Evolutionary conservation across 1,140 invertebrate species (phyloP).

Genomic region (Euura saliciscinereae): DNA sequence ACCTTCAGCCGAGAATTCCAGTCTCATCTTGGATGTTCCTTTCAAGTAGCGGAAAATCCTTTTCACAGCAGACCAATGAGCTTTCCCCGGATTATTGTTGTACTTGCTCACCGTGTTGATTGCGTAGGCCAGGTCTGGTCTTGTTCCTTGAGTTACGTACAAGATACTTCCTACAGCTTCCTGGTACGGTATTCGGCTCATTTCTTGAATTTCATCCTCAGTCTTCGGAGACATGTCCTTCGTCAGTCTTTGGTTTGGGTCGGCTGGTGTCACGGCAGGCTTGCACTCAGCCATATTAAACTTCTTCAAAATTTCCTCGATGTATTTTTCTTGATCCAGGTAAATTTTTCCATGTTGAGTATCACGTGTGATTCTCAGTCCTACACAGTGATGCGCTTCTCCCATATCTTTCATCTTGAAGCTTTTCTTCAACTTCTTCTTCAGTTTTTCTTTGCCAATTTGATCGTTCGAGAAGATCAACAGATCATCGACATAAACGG

Average conservation of each 20-base stretch:
- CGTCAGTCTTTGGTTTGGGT: constrained; percentile 34
- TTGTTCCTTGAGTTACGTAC: constrained; percentile 39
- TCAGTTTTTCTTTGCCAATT: constrained; percentile 16
- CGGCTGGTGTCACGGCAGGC: constrained; percentile 39
- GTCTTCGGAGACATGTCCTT: constrained; percentile 25
- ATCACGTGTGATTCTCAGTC: constrained; percentile 28
- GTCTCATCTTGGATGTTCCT: constrained; percentile 20
- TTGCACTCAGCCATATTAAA: constrained; percentile 50
- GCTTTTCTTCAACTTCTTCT: constrained; percentile 21
- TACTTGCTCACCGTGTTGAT: constrained; percentile 24
- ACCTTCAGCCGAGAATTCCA: constrained; percentile 19
- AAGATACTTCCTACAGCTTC: constrained; percentile 40
- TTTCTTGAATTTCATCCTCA: constrained; percentile 18
- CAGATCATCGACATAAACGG: constrained; percentile 50
- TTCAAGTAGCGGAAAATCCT: constrained; percentile 35
- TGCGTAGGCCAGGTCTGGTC: constrained; percentile 48
- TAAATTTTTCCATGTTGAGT: constrained; percentile 20
- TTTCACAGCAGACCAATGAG: constrained; percentile 35
- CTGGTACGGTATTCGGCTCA: constrained; percentile 26
- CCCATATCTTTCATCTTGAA: constrained; percentile 39
- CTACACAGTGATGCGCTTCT: constrained; percentile 29
- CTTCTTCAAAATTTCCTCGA: constrained; percentile 40
- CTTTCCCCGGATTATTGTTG: constrained; percentile 23
- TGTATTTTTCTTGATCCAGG: constrained; percentile 30
- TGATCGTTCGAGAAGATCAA: constrained; percentile 37